Conservation (phyloP, 2,113 vertebrate genomes). For the Heterochromis multidens region DNA sequence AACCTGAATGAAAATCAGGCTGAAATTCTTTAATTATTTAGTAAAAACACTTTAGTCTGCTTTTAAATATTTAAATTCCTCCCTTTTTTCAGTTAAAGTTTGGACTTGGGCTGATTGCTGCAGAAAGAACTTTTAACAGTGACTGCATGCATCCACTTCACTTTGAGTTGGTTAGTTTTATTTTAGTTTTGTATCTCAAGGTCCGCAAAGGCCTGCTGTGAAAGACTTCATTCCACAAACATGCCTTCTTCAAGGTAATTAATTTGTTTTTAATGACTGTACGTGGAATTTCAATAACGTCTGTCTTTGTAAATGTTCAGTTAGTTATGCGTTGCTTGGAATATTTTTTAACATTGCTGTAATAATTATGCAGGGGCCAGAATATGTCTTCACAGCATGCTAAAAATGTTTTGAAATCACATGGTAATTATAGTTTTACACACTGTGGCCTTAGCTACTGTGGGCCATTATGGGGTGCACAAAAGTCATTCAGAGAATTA, state of each 20-base stretch:
- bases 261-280: constrained; percentile 58
- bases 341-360: constrained; percentile 66
- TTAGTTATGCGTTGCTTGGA: constrained; percentile 47
- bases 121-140: constrained; percentile 1
- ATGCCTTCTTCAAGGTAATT: constrained; percentile 55
- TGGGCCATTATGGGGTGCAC: constrained; percentile 76
- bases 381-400: constrained; percentile 64
- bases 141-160: not conserved
- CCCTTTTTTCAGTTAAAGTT: not conserved
- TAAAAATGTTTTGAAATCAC: constrained; percentile 76
- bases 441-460: constrained; percentile 75
- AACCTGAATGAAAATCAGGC: constrained; percentile 36
- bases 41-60: not conserved
- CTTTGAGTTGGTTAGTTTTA: constrained; percentile 13
- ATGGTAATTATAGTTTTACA: constrained; percentile 77
- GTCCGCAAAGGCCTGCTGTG: constrained; percentile 27
- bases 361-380: constrained; percentile 68
- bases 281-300: constrained; percentile 63
- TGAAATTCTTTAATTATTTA: not conserved
- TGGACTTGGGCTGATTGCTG: not conserved
- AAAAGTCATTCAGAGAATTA: constrained; percentile 80
- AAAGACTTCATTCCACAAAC: constrained; percentile 43
- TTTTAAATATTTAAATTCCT: not conserved
- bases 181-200: constrained; percentile 48
- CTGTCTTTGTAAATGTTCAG: constrained; percentile 56